Conservation (phyloP, 2,888 invertebrate genomes). For the Dicranocentrus wangi region DNA sequence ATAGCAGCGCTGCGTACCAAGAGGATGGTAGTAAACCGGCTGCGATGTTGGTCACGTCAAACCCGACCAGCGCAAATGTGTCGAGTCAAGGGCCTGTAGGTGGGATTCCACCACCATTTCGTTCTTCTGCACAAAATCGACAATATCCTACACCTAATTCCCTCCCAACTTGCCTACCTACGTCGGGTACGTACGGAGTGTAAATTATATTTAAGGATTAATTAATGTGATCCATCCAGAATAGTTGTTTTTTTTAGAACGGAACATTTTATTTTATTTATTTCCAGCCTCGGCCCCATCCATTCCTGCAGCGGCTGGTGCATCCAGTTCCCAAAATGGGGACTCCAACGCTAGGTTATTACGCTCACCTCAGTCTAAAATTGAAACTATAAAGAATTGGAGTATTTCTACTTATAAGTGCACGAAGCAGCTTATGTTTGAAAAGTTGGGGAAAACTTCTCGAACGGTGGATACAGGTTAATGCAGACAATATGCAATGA, state of each 20-base stretch:
- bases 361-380: constrained; percentile 84
- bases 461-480: constrained; percentile 89
- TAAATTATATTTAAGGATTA: neutral
- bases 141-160: constrained; percentile 71
- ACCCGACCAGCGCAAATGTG: constrained; percentile 63
- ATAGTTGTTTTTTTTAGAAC: too few species aligned
- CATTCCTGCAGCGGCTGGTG: constrained; percentile 67
- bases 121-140: constrained; percentile 65
- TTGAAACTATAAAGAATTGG: constrained; percentile 96
- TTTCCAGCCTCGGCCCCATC: constrained; percentile 70
- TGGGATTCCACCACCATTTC: constrained; percentile 67
- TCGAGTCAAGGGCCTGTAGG: constrained; percentile 42
- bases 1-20: constrained; percentile 38
- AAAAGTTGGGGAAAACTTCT: constrained; percentile 95
- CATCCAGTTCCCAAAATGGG: constrained; percentile 78
- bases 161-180: constrained; percentile 70
- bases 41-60: constrained; percentile 69
- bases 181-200: constrained; percentile 65
- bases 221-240: too few species aligned
- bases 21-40: constrained; percentile 67
- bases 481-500: constrained; percentile 42
- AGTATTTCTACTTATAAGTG: constrained; percentile 98
- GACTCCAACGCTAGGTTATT: constrained; percentile 75
- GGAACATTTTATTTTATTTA: constrained; percentile 23
- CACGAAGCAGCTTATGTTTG: constrained; percentile 95